Evolutionary conservation across 2,113 vertebrate genomes (phyloP).

Genomic region (Lophotis ruficrista): DNA sequence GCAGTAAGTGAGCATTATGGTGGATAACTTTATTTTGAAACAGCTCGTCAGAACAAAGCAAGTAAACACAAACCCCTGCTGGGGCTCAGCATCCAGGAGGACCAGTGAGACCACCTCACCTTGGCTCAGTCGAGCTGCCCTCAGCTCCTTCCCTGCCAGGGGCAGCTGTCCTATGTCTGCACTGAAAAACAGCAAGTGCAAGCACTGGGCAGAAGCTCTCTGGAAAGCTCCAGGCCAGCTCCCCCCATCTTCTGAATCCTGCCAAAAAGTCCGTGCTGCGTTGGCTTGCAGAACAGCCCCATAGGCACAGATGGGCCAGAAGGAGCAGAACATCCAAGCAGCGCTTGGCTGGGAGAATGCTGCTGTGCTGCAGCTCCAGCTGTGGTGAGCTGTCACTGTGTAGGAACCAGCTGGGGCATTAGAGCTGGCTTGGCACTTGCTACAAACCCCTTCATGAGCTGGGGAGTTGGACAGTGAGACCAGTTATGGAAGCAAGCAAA

Average conservation of each 20-base stretch:
- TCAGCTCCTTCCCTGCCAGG: not conserved
- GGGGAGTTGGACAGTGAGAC: accelerated
- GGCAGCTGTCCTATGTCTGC: not conserved
- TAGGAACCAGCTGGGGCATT: not conserved
- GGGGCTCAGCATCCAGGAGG: not conserved
- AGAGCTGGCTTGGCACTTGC: not conserved
- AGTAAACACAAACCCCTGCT: not conserved
- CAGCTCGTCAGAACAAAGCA: not conserved
- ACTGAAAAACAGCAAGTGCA: not conserved
- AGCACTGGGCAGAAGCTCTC: not conserved
- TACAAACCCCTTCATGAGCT: not conserved
- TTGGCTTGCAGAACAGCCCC: not conserved
- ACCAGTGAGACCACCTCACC: not conserved
- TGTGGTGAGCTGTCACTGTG: not conserved
- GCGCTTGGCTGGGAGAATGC: not conserved
- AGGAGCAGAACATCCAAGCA: not conserved
- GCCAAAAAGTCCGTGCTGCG: not conserved
- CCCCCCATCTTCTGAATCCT: not conserved
- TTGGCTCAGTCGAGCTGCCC: not conserved
- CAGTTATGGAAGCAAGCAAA: not conserved
- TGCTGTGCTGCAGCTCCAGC: not conserved
- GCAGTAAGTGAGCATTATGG: not conserved
- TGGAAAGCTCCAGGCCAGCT: not conserved
- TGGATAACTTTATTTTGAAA: slow-evolving; percentile 38
- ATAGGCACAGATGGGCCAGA: no score